Evolutionary conservation across 64 coral and sea anemone genomes (phyloP).

Genomic region (Montipora foliosa): DNA sequence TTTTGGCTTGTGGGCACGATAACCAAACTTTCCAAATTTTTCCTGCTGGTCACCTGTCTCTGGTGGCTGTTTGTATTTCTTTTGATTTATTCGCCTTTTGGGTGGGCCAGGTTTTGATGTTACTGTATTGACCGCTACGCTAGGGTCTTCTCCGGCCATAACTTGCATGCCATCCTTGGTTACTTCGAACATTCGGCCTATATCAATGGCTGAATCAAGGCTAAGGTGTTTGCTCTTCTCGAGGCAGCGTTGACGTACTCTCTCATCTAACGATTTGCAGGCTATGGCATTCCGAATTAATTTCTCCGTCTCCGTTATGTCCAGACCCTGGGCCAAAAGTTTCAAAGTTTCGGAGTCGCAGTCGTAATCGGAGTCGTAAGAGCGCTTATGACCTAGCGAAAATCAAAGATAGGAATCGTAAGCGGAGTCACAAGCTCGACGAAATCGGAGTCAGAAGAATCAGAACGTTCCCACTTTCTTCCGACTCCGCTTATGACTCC

Average conservation of each 20-base stretch:
- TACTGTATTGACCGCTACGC: neutral
- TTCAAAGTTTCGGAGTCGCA: neutral
- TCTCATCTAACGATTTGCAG: neutral
- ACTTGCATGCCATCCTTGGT: neutral
- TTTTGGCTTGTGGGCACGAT: conserved; percentile 19
- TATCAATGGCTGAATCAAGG: neutral
- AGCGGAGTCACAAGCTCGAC: too few species aligned
- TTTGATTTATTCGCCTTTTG: neutral
- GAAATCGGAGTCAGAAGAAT: too few species aligned
- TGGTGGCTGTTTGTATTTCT: neutral
- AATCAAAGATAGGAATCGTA: too few species aligned
- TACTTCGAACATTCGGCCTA: neutral
- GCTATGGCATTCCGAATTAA: neutral
- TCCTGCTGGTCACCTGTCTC: neutral
- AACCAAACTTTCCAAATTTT: conserved; percentile 26
- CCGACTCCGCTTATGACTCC: too few species aligned
- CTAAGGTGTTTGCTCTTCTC: neutral
- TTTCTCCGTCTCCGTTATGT: neutral
- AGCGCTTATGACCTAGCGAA: too few species aligned
- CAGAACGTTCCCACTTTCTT: too few species aligned
- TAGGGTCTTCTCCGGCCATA: neutral
- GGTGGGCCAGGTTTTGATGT: neutral
- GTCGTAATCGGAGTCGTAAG: too few species aligned
- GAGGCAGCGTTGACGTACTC: neutral
- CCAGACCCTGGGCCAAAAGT: neutral